Evolutionary conservation across 2,113 vertebrate species (phyloP).

Genomic region (Platysternon megacephalum): DNA sequence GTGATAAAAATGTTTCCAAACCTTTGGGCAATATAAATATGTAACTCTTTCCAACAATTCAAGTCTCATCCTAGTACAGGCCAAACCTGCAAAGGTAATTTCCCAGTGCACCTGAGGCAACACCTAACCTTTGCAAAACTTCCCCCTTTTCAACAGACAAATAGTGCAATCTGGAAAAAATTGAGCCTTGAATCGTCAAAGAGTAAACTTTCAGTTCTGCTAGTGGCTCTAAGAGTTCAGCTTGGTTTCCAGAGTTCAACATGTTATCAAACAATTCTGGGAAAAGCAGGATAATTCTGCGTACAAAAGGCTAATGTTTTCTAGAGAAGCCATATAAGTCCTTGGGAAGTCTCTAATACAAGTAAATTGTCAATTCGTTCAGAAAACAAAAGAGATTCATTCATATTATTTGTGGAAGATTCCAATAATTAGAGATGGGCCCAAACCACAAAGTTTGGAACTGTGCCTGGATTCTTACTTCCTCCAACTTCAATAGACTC

Average conservation of each 20-base stretch:
- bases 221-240: not conserved
- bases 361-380: not conserved
- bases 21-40: not conserved
- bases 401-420: not conserved
- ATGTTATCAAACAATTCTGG: not conserved
- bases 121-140: not conserved
- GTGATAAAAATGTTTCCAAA: not conserved
- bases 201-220: not conserved
- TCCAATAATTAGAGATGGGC: no score
- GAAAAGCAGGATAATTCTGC: not conserved
- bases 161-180: not conserved
- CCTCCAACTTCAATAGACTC: no score
- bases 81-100: not conserved
- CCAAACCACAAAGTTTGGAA: no score
- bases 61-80: no score
- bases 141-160: not conserved
- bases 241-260: not conserved
- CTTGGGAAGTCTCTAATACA: not conserved
- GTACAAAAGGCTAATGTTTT: no score
- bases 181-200: not conserved
- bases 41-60: not conserved
- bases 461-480: no score
- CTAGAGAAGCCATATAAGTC: not conserved
- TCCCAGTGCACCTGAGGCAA: not conserved
- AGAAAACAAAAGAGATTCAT: not conserved